phyloP scores from a whole-genome alignment of 1,140 invertebrate species.

The Caenorhabditis elegans region WBcel235 BX284602.5:10448001-10448500 shows the following conservation, averaged over 20 bases:
- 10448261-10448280: conserved; percentile 15
- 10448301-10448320: conserved; percentile 38
- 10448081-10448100: too few species aligned
- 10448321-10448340: conserved; percentile 34
- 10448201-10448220: too few species aligned
- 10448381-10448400: conserved; percentile 37
- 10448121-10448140: too few species aligned
- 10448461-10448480: not conserved
- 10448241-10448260: not conserved
- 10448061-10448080: too few species aligned
- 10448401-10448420: conserved; percentile 37
- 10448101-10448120: too few species aligned
- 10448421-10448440: too few species aligned
- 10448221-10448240: not conserved
- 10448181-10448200: too few species aligned
- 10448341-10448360: conserved; percentile 25
- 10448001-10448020: not conserved
- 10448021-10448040: not conserved
- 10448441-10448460: not conserved
- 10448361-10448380: conserved; percentile 37
- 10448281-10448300: conserved; percentile 36
- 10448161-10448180: too few species aligned
- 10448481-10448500: conserved; percentile 36
- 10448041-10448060: not conserved
- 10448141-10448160: too few species aligned